phyloP scores from a whole-genome alignment of 2,113 vertebrate genomes.

The Leptodactylus fuscus region DNA sequence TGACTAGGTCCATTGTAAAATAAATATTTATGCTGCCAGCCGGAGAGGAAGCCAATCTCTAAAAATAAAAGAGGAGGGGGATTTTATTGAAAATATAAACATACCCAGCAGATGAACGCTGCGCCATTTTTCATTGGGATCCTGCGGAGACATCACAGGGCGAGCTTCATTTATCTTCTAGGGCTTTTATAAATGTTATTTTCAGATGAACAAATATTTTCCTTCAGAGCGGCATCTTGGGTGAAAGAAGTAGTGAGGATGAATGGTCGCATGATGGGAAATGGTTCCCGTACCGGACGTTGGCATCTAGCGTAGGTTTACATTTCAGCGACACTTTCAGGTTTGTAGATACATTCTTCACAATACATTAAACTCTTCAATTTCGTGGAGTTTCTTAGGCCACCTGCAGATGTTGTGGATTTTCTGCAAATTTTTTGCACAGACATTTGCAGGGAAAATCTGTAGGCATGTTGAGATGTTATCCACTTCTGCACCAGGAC shows the following conservation, averaged over 20 bases:
- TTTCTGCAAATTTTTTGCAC: no score
- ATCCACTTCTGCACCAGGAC: no score
- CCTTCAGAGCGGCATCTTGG: background rate
- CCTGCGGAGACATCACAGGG: background rate
- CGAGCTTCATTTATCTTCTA: background rate
- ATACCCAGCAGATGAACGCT: background rate
- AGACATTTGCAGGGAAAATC: no score
- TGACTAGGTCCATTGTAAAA: background rate
- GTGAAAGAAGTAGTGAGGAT: background rate
- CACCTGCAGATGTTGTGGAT: no score
- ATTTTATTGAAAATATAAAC: conserved; percentile 4
- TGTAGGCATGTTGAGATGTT: no score
- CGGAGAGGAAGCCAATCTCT: conserved; percentile 5
- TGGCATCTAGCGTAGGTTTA: background rate
- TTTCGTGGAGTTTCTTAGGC: no score
- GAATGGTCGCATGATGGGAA: background rate
- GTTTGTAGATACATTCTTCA: background rate
- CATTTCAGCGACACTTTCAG: background rate
- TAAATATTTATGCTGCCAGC: conserved; percentile 24
- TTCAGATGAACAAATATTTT: conserved; percentile 15
- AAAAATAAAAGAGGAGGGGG: background rate
- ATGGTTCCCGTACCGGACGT: background rate
- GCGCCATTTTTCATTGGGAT: background rate
- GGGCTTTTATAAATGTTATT: conserved; percentile 11
- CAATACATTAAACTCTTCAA: no score